Conservation (phyloP, 2,113 vertebrate genomes). For the Cyanocitta stelleri region DNA sequence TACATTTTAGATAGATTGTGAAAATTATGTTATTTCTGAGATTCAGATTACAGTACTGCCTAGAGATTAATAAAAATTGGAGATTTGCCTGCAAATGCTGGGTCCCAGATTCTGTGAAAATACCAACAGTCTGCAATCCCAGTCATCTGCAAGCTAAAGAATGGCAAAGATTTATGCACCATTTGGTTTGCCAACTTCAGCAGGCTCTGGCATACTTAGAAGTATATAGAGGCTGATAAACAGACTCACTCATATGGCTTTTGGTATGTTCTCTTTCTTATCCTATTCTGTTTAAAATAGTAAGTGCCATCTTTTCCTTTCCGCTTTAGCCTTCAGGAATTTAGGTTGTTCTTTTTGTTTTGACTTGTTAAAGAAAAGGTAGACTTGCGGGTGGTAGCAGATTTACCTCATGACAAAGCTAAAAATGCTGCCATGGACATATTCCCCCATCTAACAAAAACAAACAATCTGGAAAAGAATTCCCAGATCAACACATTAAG, state of each 20-base stretch:
- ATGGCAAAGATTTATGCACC: not conserved
- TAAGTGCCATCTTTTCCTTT: not conserved
- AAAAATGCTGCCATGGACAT: not conserved
- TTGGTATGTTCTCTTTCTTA: not conserved
- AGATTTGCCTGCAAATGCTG: not conserved
- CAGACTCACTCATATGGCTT: not conserved
- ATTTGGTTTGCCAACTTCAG: constrained; percentile 1
- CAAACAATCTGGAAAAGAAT: not conserved
- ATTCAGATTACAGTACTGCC: not conserved
- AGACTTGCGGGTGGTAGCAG: not conserved
- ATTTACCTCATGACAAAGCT: not conserved
- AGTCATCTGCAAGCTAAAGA: not conserved
- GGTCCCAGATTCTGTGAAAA: not conserved
- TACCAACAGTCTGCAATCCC: not conserved
- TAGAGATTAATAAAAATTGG: not conserved
- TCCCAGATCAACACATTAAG: not conserved
- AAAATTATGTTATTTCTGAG: not conserved
- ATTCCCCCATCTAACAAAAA: not conserved
- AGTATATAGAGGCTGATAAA: not conserved
- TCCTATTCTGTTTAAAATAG: not conserved
- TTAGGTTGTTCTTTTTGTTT: not conserved
- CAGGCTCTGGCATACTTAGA: not conserved
- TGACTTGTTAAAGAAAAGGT: not conserved
- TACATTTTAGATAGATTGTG: not conserved
- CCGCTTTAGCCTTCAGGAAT: not conserved